A percentile compares a stretch with the other conserved stretches of the same genome.
Conservation (phyloP, 2,888 invertebrate genomes). For the Leptura quadrifasciata region DNA sequence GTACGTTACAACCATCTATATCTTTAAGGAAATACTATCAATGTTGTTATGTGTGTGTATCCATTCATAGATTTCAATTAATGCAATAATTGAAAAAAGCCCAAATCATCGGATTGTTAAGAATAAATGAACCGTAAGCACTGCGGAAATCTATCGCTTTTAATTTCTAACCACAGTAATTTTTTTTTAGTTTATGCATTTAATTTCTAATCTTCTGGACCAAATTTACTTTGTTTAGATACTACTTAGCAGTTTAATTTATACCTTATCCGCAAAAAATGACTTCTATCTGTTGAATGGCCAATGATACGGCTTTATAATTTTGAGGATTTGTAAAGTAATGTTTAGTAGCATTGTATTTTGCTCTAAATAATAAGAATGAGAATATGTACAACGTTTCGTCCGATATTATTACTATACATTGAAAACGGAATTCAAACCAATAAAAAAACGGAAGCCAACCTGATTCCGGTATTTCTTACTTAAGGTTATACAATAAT, state of each 20-base stretch:
- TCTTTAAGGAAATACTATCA: slow-evolving; percentile 1
- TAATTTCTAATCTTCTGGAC: slow-evolving; percentile 11
- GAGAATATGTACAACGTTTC: too few relatives aligned
- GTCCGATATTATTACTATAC: too few relatives aligned
- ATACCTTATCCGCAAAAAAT: neutral
- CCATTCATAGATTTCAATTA: slow-evolving; percentile 17
- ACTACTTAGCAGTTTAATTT: neutral
- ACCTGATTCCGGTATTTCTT: too few relatives aligned
- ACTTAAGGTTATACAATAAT: too few relatives aligned
- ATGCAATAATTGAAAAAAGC: neutral
- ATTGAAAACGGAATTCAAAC: too few relatives aligned
- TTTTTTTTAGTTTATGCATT: slow-evolving; percentile 18
- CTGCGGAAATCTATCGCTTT: slow-evolving; percentile 12
- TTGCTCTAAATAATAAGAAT: too few relatives aligned
- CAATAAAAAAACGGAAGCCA: too few relatives aligned
- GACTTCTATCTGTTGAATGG: neutral
- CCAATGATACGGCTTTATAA: neutral
- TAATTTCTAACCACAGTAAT: slow-evolving; percentile 21
- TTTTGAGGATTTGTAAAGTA: neutral
- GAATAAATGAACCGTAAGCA: slow-evolving; percentile 26
- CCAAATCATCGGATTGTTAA: neutral
- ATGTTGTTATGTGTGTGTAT: neutral
- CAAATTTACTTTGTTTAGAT: neutral
- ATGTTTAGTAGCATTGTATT: too few relatives aligned
- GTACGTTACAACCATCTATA: neutral